Evolutionary conservation across 1,140 invertebrate species (phyloP), one percentile per base, ranked within the genome.

Genomic region (Anoplophora glabripennis): DNA sequence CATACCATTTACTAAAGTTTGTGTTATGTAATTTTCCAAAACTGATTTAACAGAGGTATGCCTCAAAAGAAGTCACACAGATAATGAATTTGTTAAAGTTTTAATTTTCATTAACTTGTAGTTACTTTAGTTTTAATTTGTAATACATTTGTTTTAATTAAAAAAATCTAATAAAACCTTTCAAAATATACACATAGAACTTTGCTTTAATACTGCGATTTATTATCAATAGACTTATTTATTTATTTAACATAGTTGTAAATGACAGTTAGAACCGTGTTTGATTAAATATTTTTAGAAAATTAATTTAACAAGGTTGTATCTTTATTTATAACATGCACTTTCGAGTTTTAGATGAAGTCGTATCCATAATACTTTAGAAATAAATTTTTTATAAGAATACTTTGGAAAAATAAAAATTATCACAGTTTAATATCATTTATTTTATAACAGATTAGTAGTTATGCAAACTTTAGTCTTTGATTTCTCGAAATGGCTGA

Each of bases 41-140:
- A 28, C 21, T 2, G 21, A 46, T 18, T 15, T 46, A 15, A 11
- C 12, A 46, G 18, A 46, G 14, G 44, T 46, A 15, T 21, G 44
- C 14, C 14, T 46, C 14, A 28, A 46, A 46, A 46, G 15, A 46
- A 46, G 44, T 46, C 44, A 46, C 18, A 46, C 44, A 46, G 44
- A 46, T 18, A 12, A 46, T 46, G 44, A 46, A 46, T 46, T 12
- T 46, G 44, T 46, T 17, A 46, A 46, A 3, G 44, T 46, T 46
- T 46, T 4, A 12, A 46, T 46, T 28, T 28, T 28, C 2, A 5
- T 28, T 28, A 28, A 28, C 21, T 28, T 28, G 5, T 28, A 28
- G 21, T 28, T 28, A 28, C 21, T 28, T 28, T 28, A 3, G 21
- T 5, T 28, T 28, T 28, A 5, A n/a, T 28, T 28, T 28, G 21